Base-by-base conservation (phyloP, 2,113 vertebrate species). In the Euleptes europaea region DNA sequence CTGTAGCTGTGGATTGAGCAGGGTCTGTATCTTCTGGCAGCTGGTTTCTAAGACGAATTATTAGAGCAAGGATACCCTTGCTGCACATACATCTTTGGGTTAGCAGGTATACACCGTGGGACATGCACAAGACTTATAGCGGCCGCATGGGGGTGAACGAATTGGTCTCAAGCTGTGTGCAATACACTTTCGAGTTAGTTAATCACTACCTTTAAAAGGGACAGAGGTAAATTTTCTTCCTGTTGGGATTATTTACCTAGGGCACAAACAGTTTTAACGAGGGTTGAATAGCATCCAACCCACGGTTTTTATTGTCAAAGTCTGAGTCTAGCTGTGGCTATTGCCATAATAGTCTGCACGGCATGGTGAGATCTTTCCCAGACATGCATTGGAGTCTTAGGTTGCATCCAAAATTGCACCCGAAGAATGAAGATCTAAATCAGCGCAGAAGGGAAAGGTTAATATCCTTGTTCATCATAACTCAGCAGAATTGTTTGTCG, bases 381-480 rank as follows among this genome's bases (percentile, higher is more conserved):
- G 28, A n/a, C 28, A 73, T 33, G 42, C 28, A 31, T 31, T 47
- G 38, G 38, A 7, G 38, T 57, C 13, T 26, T 63, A 19, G 11
- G 8, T 42, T n/a, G 12, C 44, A n/a, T 63, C n/a, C 70, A 72
- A 21, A 60, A 38, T 75, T 51, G 86, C 0, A 9, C 15, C 83
- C 65, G 86, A 2, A 54, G 82, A 91, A 84, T 80, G 70, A 80
- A 15, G 21, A 63, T n/a, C 44, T 17, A 80, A 72, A 15, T 23
- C 54, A 72, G 83, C 33, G 54, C 2, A 79, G 74, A 35, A 88
- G 12, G 82, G 80, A 89, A 84, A 87, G 38, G 10, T 74, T 90
- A 91, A 90, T 84, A 88, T 92, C 86, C 74, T 78, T 92, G 40
- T 86, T 19, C 1, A 49, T 44, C 38, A 69, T 19, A 83, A 44